These are phyloP conservation scores for Octonoba sinensis DNA, from an alignment of 2,888 invertebrate genomes.

Conservation along the genomic window DNA sequence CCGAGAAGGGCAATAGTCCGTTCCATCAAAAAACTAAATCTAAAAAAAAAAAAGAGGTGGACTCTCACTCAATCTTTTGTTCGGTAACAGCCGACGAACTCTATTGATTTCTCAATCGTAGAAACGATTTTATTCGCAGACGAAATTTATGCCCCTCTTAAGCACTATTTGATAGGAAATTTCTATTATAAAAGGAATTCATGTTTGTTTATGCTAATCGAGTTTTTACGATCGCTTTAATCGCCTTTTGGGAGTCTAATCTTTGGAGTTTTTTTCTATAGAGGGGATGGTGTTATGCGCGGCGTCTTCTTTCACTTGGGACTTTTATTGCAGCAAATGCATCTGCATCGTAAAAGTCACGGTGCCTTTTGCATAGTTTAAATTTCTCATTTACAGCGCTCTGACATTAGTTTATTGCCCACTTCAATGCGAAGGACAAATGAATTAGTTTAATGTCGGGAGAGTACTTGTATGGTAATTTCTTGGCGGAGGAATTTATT, in stretches of 20 bases:
- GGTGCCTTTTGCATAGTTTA: constrained; percentile 19
- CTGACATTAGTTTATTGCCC: no score
- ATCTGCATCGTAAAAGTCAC: constrained; percentile 16
- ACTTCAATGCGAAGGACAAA: no score
- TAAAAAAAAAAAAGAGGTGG: neutral
- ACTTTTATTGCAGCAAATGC: constrained; percentile 15
- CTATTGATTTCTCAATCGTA: constrained; percentile 59
- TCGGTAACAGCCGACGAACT: constrained; percentile 26
- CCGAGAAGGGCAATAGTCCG: no score
- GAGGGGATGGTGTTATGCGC: neutral
- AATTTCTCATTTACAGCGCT: neutral
- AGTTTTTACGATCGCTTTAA: constrained; percentile 57
- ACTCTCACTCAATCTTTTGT: neutral
- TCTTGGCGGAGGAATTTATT: no score
- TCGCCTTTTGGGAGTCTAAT: constrained; percentile 13
- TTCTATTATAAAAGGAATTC: constrained; percentile 45
- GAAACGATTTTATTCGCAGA: constrained; percentile 38
- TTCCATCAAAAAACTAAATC: constrained; percentile 2
- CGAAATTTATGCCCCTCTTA: constrained; percentile 53
- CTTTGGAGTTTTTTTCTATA: no score
- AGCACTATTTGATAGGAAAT: constrained; percentile 57
- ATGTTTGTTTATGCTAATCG: constrained; percentile 59
- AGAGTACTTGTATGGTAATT: no score
- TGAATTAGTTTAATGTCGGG: no score
- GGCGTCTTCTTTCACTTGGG: constrained; percentile 7